Evolutionary conservation across 2,113 vertebrate genomes (phyloP), one percentile per base, ranked within the genome.

Genomic region (Electrona antarctica): DNA sequence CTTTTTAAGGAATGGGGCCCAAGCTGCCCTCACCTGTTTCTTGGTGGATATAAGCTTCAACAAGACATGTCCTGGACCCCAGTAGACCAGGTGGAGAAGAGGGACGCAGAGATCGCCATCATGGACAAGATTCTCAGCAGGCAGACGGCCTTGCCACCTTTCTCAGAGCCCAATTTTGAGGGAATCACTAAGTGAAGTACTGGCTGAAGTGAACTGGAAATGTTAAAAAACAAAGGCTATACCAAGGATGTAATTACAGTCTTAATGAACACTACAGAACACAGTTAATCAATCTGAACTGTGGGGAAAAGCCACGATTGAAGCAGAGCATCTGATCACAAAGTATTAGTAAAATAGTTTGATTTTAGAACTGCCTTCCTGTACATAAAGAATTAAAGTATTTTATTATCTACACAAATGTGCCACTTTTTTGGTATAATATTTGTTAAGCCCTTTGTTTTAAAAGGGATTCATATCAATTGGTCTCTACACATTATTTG

Each of bases 41-140:
- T 97, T 0, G 96, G 95, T 7, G 95, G 94, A 0, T 99, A 95
- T 84, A 98, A 98, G 76, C 95, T 99, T 4, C 97, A 99, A 57
- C 91, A 95, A 0, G 98, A 99, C 89, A 94, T 98, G 94, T 98
- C 98, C 29, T 99, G 98, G 98, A 98, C 95, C 15, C 95, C 96
- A 0, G 71, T 88, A 3, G 95, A 96, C 3, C 89, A 97, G 12
- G 87, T 95, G 8, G 93, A 95, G 79, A 95, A 93, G 75, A 93
- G 91, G 69, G 96, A 98, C 8, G 85, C 93, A 33, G 95, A 97
- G 88, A 84, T 95, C 0, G 74, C 89, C 76, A 76, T 94, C 61
- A 90, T 98, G 91, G 93, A 95, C 74, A 98, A 96, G 83, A 87
- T 99, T 12, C 80, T 98, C 57, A 95, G 81, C 89, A 93, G 89